Conservation (phyloP, 2,113 vertebrate species). For the Cynopterus brachyotis region DNA sequence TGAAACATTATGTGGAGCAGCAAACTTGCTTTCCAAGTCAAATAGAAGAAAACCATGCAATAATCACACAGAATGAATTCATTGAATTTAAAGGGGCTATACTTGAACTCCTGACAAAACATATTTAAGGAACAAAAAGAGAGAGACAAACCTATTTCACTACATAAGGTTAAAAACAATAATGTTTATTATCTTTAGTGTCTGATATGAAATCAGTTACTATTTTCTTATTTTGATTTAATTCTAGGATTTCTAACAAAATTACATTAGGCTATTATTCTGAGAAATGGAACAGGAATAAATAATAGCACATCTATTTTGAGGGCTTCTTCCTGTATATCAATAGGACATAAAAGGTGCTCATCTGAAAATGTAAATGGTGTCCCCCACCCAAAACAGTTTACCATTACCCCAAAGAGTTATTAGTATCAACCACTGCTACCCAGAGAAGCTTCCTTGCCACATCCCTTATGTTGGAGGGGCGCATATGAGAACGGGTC, state of each 20-base stretch:
- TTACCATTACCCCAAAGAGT: neutral
- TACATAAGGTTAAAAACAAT: neutral
- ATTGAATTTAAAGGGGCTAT: conserved; percentile 17
- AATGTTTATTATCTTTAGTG: conserved; percentile 13
- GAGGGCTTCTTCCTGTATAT: neutral
- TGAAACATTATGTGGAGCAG: conserved; percentile 53
- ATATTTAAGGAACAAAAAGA: neutral
- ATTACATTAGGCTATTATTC: neutral
- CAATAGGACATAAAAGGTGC: neutral
- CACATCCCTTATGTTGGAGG: neutral
- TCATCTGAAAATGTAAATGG: conserved; percentile 32
- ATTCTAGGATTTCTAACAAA: conserved; percentile 31
- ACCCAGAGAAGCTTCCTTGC: neutral
- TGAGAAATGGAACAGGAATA: neutral
- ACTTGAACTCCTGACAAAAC: conserved; percentile 24
- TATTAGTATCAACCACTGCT: neutral
- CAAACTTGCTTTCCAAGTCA: conserved; percentile 61
- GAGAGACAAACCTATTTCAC: neutral
- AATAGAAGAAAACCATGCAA: conserved; percentile 55
- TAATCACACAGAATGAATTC: conserved; percentile 46
- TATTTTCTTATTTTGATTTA: conserved; percentile 10
- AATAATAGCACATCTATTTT: neutral
- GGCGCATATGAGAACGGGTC: neutral
- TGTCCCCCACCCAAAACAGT: neutral
- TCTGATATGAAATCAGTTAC: neutral